Evolutionary conservation across 2,888 invertebrate genomes (phyloP).

Genomic region (Pollenia amentaria): DNA sequence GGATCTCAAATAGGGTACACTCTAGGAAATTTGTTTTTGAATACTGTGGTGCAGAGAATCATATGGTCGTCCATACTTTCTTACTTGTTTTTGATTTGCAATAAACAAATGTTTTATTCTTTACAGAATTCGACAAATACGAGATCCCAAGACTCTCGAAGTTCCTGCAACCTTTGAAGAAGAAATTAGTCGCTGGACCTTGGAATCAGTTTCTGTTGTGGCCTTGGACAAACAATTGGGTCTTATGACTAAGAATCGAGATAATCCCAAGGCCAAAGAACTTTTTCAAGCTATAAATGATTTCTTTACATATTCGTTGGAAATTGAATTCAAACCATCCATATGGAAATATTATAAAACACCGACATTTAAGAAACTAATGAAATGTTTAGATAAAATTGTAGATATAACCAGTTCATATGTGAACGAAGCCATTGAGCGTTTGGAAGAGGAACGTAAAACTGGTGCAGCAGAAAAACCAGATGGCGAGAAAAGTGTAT

Average conservation of each 20-base stretch:
- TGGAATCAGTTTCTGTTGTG: slow-evolving; percentile 86
- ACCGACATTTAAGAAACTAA: slow-evolving; percentile 76
- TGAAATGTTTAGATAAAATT: slow-evolving; percentile 78
- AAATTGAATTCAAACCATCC: slow-evolving; percentile 78
- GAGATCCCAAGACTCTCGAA: slow-evolving; percentile 80
- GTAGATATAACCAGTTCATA: slow-evolving; percentile 78
- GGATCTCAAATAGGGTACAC: too few species aligned
- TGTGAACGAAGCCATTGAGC: slow-evolving; percentile 81
- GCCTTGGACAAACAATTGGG: slow-evolving; percentile 84
- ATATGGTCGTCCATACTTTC: too few species aligned
- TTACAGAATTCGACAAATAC: slow-evolving; percentile 81
- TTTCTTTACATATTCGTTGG: slow-evolving; percentile 70
- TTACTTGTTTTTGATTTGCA: background rate
- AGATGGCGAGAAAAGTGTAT: slow-evolving; percentile 85
- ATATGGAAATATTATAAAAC: slow-evolving; percentile 78
- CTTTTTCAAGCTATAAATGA: slow-evolving; percentile 75
- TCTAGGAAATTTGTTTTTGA: too few species aligned
- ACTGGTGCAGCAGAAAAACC: slow-evolving; percentile 74
- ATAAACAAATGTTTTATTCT: background rate
- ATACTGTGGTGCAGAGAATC: too few species aligned
- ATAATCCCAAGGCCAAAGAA: slow-evolving; percentile 72
- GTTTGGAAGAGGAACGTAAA: slow-evolving; percentile 75
- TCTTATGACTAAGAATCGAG: slow-evolving; percentile 74
- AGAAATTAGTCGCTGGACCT: slow-evolving; percentile 86
- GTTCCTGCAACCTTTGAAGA: slow-evolving; percentile 85